Conservation (phyloP, 2,888 invertebrate species). For the Tyria jacobaeae region DNA sequence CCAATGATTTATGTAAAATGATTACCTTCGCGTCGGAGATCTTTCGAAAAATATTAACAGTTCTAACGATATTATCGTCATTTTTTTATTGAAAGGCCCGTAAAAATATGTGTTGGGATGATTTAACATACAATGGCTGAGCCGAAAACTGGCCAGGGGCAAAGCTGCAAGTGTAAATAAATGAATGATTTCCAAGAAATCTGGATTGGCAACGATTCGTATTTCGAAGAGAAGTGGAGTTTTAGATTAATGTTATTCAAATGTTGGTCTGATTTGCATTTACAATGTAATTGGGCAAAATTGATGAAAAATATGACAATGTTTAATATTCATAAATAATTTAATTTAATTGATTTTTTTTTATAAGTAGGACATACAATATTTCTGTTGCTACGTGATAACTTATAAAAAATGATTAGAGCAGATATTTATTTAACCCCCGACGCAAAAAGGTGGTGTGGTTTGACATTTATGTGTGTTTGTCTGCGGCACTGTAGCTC, state of each 20-base stretch:
- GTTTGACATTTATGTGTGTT: too few relatives aligned
- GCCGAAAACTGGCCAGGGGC: conserved; percentile 34
- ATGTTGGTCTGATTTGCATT: neutral
- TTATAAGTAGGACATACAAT: too few relatives aligned
- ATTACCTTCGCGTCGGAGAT: conserved; percentile 47
- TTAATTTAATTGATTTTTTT: too few relatives aligned
- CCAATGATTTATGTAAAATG: conserved; percentile 58
- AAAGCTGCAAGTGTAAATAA: conserved; percentile 33
- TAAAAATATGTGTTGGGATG: conserved; percentile 29
- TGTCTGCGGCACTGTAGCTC: too few relatives aligned
- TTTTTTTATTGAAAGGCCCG: conserved; percentile 38
- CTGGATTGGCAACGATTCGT: conserved; percentile 30
- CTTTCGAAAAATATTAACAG: conserved; percentile 35
- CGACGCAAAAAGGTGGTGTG: too few relatives aligned
- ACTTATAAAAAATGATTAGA: too few relatives aligned
- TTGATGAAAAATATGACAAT: too few relatives aligned
- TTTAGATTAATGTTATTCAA: conserved; percentile 38
- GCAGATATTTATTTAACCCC: too few relatives aligned
- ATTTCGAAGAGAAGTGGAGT: conserved; percentile 37
- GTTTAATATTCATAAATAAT: too few relatives aligned
- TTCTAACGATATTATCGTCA: conserved; percentile 42
- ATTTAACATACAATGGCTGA: conserved; percentile 50
- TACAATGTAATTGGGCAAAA: neutral
- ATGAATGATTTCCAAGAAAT: conserved; percentile 43
- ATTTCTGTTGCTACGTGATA: too few relatives aligned